phyloP scores from a whole-genome alignment of 2,113 vertebrate genomes.

The Monopterus albus region DNA sequence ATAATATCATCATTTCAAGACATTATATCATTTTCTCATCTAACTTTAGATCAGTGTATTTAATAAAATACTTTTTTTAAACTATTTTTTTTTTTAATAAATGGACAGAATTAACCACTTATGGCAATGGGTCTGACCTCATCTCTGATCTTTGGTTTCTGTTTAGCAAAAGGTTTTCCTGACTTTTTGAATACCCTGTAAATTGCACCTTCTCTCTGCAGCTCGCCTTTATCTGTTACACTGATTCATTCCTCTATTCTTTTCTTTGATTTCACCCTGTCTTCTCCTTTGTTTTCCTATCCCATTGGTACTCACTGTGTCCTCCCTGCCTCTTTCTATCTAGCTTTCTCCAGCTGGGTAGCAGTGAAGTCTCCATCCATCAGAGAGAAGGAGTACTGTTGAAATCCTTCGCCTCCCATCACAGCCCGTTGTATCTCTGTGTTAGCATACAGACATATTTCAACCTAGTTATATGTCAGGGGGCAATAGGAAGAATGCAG shows the following conservation, averaged over 20 bases:
- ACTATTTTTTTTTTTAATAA: not conserved
- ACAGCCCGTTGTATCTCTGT: constrained; percentile 36
- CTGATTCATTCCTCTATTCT: not conserved
- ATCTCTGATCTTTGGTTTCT: not conserved
- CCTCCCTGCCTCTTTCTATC: constrained; percentile 12
- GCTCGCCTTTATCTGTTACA: not conserved
- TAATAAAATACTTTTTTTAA: not conserved
- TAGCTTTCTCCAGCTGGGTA: constrained; percentile 47
- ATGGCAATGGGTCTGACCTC: not conserved
- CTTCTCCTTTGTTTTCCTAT: not conserved
- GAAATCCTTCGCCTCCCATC: constrained; percentile 73
- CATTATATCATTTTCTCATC: no score
- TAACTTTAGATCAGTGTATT: not conserved
- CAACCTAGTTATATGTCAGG: constrained; percentile 64
- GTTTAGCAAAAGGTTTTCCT: not conserved
- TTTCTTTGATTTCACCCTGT: constrained; percentile 6
- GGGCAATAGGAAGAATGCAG: not conserved
- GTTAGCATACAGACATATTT: constrained; percentile 74
- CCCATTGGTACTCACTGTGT: not conserved
- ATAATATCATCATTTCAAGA: no score
- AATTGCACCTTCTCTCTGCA: not conserved
- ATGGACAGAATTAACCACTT: not conserved
- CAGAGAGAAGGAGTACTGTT: constrained; percentile 49
- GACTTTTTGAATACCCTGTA: not conserved
- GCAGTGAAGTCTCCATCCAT: constrained; percentile 67